phyloP scores from a whole-genome alignment of 2,113 vertebrate genomes.

The Cromileptes altivelis region DNA sequence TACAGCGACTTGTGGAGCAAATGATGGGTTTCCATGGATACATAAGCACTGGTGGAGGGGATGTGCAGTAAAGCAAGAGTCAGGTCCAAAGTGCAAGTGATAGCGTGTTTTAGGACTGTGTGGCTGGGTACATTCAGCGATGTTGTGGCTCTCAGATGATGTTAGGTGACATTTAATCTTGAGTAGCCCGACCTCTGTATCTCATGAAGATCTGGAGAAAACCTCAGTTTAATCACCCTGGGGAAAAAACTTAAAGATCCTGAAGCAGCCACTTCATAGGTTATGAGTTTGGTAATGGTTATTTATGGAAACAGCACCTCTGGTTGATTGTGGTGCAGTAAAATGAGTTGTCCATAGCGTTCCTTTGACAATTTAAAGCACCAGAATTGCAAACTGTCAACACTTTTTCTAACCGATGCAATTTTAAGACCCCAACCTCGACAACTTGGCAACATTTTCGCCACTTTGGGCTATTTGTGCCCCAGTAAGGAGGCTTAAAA shows the following conservation, averaged over 20 bases:
- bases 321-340: no score
- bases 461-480: no score
- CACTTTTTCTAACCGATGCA: not conserved
- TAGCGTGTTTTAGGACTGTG: not conserved
- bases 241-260: not conserved
- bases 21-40: slow-evolving; percentile 50
- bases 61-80: not conserved
- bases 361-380: not conserved
- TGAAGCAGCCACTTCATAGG: not conserved
- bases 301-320: no score
- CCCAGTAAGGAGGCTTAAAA: no score
- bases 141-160: slow-evolving; percentile 14
- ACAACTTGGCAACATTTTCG: not conserved
- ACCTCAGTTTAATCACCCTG: not conserved
- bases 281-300: not conserved
- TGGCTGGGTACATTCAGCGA: not conserved
- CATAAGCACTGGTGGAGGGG: slow-evolving; percentile 8
- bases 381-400: not conserved
- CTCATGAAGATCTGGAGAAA: not conserved
- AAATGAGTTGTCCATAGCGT: not conserved
- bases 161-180: not conserved
- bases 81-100: slow-evolving; percentile 20
- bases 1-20: not conserved
- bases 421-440: not conserved
- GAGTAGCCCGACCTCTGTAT: not conserved